Percentiles rank a stretch among this genome's conserved stretches.
Evolutionary conservation across 2,113 vertebrate species (phyloP).

Genomic region (Macaca mulatta): DNA sequence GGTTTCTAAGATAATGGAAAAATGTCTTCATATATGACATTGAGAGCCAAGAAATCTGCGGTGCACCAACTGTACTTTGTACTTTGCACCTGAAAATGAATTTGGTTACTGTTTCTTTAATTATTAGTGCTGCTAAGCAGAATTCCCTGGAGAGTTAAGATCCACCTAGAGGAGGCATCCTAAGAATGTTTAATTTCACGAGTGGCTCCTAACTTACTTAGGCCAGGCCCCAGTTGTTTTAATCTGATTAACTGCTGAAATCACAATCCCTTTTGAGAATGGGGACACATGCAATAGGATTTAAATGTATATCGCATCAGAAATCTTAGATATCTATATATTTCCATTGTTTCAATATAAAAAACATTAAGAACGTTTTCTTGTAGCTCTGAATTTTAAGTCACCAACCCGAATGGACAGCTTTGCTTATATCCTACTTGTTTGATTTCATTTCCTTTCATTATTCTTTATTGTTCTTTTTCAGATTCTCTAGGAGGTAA

Average conservation of each 20-base stretch:
- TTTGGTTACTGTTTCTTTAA: conserved; percentile 30
- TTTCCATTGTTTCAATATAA: no score
- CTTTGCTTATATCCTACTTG: conserved; percentile 3
- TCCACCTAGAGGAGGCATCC: conserved; percentile 29
- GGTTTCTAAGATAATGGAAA: conserved; percentile 41
- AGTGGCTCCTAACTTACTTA: not conserved
- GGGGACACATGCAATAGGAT: not conserved
- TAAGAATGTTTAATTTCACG: conserved; percentile 47
- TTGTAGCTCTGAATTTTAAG: not conserved
- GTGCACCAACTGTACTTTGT: conserved; percentile 22
- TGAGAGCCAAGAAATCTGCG: conserved; percentile 39
- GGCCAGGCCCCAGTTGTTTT: conserved; percentile 31
- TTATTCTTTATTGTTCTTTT: conserved; percentile 45
- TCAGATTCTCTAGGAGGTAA: conserved; percentile 97
- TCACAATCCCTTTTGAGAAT: conserved; percentile 1
- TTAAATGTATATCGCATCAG: conserved; percentile 12
- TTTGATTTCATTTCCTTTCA: conserved; percentile 38
- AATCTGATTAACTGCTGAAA: conserved; percentile 22
- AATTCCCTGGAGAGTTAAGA: conserved; percentile 51
- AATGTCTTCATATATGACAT: conserved; percentile 20
- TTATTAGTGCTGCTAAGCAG: conserved; percentile 24
- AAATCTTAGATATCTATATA: not conserved
- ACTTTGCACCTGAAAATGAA: conserved; percentile 50
- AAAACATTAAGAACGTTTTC: not conserved
- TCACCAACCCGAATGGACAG: accelerated